Base-by-base conservation (phyloP, 2,113 vertebrate genomes). In the Lagopus muta region DNA sequence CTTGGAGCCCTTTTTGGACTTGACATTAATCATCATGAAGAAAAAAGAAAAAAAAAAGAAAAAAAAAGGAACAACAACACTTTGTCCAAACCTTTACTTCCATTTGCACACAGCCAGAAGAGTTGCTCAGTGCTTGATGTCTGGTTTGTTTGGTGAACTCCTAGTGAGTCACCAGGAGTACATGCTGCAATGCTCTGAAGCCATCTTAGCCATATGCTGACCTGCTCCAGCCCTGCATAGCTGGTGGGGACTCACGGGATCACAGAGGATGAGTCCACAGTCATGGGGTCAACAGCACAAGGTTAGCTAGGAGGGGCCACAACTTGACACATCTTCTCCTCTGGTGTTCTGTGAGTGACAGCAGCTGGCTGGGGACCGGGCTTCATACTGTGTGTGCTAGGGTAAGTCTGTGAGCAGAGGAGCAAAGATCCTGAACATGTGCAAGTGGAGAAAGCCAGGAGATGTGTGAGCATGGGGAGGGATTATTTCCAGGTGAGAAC, bases 121-220 rank as follows among this genome's bases (percentile, higher is more conserved):
- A 54, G 45, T 36, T 89, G 55, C 61, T 77, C 22, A 43, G 69
- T 36, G 27, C 47, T 86, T 40, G 4, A 22, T 52, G 86, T 61
- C 47, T 64, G 47, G 42, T 90, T 89, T 55, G 32, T 88, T 74
- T 77, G 82, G 50, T 86, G 85, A 91, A 66, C 40, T 91, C n/a
- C 67, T 66, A n/a, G 40, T 89, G 85, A 94, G 60, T 96, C 94
- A 93, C 42, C 67, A 74, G 20, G 21, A 74, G 52, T 48, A 82
- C n/a, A 52, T 3, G 7, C 22, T 32, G 5, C 74, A 79, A 60
- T 34, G 42, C 47, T 82, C 82, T 47, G 72, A 74, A 88, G 61
- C 61, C 89, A 32, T 94, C 34, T 62, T 42, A 84, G 55, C 47
- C 48, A 64, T 11, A 5, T 92, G 75, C 57, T 92, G 89, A 52